phyloP scores from a whole-genome alignment of 2,113 vertebrate genomes.

The Isurus oxyrinchus region DNA sequence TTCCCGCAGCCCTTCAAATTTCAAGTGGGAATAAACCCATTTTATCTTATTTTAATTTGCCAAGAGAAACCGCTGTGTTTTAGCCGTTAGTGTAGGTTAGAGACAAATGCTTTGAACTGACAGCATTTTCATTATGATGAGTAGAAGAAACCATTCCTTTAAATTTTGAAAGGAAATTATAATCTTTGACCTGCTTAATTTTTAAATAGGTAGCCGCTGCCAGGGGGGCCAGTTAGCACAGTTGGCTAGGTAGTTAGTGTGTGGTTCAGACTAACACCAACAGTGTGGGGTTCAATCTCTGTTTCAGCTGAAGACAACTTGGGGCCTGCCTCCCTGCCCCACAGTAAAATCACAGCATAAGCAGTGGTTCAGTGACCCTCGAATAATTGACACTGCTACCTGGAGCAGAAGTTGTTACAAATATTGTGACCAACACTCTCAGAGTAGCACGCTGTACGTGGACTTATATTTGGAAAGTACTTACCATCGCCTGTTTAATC shows the following conservation, averaged over 20 bases:
- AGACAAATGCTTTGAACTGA: neutral
- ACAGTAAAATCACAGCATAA: neutral
- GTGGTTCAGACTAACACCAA: too few relatives aligned
- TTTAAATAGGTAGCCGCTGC: neutral
- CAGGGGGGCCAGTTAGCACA: too few relatives aligned
- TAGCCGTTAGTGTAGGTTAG: neutral
- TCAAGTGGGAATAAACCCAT: neutral
- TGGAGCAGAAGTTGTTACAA: neutral
- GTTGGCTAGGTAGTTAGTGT: too few relatives aligned
- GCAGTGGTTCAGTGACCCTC: too few relatives aligned
- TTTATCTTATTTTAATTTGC: neutral
- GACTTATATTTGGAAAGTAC: slow-evolving; percentile 44
- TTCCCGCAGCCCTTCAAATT: neutral
- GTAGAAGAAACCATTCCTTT: neutral
- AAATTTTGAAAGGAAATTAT: neutral
- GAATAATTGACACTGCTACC: neutral
- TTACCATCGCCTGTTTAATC: slow-evolving; percentile 66
- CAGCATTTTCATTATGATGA: neutral
- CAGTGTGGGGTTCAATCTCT: too few relatives aligned
- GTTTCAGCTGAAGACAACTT: too few relatives aligned
- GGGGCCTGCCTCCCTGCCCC: too few relatives aligned
- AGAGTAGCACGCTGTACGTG: neutral
- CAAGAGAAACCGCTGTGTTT: neutral
- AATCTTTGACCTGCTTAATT: neutral
- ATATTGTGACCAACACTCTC: neutral